Evolutionary conservation across 2,113 vertebrate species (phyloP).

Genomic region (Chaetorhynchus papuensis): DNA sequence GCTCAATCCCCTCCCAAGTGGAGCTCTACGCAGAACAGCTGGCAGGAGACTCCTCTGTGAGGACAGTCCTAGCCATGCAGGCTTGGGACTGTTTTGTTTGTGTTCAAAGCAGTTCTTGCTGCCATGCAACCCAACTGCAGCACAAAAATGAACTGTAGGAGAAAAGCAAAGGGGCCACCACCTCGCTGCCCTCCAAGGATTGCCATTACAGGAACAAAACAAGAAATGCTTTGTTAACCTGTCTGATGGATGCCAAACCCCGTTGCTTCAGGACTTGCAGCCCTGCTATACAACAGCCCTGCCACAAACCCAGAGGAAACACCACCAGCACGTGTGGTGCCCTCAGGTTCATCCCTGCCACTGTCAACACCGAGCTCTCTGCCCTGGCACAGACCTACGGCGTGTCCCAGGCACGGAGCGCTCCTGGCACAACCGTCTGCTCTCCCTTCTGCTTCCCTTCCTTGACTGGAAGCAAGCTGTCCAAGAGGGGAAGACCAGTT

Average conservation of each 20-base stretch:
- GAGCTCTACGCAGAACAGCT: not conserved
- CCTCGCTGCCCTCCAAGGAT: not conserved
- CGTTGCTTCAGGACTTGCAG: not conserved
- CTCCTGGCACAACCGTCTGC: rapidly evolving
- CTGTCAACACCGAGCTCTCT: rapidly evolving
- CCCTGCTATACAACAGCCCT: not conserved
- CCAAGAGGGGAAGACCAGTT: not conserved
- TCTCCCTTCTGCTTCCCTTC: not conserved
- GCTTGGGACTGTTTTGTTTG: not conserved
- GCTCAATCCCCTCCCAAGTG: rapidly evolving
- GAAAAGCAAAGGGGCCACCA: not conserved
- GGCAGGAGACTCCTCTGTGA: not conserved
- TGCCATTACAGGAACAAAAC: not conserved
- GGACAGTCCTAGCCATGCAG: not conserved
- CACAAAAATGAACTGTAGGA: not conserved
- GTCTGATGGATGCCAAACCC: not conserved
- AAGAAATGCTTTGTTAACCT: not conserved
- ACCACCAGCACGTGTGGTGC: rapidly evolving
- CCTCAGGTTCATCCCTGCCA: not conserved
- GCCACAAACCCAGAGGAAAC: not conserved
- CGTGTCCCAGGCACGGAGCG: rapidly evolving
- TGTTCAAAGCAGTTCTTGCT: not conserved
- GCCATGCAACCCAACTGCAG: not conserved
- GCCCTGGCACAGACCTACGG: not conserved
- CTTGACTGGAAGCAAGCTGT: not conserved